Evolutionary conservation across 2,113 vertebrate genomes (phyloP).

Genomic region (Corvus cornix): DNA sequence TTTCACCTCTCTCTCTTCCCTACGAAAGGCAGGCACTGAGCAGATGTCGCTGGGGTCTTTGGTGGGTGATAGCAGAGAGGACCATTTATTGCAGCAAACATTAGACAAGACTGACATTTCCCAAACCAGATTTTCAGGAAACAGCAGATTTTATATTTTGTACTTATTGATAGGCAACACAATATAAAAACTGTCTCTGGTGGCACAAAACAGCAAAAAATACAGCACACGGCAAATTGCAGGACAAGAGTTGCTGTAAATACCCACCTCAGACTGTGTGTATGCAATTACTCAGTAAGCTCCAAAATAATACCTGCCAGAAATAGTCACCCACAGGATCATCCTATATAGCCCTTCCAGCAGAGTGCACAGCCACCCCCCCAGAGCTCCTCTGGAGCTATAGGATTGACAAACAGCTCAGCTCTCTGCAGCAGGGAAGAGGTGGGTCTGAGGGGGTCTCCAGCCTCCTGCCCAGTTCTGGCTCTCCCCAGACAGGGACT

Average conservation of each 20-base stretch:
- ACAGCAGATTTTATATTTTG: not conserved
- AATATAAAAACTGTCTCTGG: not conserved
- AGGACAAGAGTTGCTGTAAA: not conserved
- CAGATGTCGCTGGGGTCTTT: not conserved
- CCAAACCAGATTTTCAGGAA: not conserved
- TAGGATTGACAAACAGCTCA: not conserved
- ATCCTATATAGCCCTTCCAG: not conserved
- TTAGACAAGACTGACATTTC: not conserved
- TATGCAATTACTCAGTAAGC: not conserved
- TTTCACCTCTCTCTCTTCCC: not conserved
- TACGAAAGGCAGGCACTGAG: not conserved
- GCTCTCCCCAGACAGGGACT: not conserved
- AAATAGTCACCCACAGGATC: not conserved
- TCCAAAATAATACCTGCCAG: not conserved
- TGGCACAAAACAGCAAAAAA: not conserved
- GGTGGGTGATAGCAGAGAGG: not conserved
- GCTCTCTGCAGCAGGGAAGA: not conserved
- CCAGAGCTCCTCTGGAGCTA: not conserved
- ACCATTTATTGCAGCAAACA: not conserved
- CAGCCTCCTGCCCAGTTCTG: not conserved
- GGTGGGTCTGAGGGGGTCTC: not conserved
- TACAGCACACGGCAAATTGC: fast-evolving
- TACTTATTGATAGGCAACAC: not conserved
- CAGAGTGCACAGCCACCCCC: not conserved
- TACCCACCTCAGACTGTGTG: not conserved